A percentile compares a stretch with the other conserved stretches of the same genome.
These are phyloP conservation scores for Leptobrachium ailaonicum DNA, from an alignment of 2,113 vertebrate species.

Conservation along the genomic window DNA sequence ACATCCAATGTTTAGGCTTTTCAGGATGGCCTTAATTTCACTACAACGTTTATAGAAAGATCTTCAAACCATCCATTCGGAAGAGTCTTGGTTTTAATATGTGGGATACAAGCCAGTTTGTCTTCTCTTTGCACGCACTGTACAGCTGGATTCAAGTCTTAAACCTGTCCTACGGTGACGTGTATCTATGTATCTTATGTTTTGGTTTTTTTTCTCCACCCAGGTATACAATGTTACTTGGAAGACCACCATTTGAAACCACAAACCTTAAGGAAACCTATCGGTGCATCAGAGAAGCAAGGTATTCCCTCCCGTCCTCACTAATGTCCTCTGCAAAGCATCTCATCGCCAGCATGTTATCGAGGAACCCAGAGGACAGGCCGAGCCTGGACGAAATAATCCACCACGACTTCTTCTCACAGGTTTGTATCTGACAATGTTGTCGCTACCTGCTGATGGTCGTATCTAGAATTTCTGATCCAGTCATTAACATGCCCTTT, in stretches of 20 bases:
- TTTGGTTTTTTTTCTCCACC: constrained; percentile 1
- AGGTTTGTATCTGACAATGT: constrained; percentile 69
- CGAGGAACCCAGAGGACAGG: constrained; percentile 88
- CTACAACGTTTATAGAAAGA: too few species aligned
- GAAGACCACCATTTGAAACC: constrained; percentile 94
- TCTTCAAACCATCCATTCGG: too few species aligned
- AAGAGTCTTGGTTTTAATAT: too few species aligned
- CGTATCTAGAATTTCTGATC: not conserved
- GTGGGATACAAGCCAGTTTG: too few species aligned
- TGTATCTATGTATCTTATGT: too few species aligned
- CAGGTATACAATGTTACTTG: constrained; percentile 96
- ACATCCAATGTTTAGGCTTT: too few species aligned
- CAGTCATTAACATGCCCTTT: not conserved
- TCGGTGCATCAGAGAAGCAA: constrained; percentile 91
- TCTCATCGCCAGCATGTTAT: constrained; percentile 87
- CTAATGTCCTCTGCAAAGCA: constrained; percentile 86
- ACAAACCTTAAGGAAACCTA: constrained; percentile 97
- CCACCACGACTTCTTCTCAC: constrained; percentile 89
- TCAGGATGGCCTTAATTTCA: too few species aligned
- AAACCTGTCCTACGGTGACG: too few species aligned
- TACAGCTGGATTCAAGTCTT: too few species aligned
- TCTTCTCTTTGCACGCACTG: too few species aligned
- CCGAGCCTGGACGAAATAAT: constrained; percentile 89
- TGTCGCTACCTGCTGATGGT: not conserved
- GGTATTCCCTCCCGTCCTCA: constrained; percentile 88